Evolutionary conservation across 2,888 invertebrate genomes (phyloP).

Genomic region (Meteorus cinctellus): DNA sequence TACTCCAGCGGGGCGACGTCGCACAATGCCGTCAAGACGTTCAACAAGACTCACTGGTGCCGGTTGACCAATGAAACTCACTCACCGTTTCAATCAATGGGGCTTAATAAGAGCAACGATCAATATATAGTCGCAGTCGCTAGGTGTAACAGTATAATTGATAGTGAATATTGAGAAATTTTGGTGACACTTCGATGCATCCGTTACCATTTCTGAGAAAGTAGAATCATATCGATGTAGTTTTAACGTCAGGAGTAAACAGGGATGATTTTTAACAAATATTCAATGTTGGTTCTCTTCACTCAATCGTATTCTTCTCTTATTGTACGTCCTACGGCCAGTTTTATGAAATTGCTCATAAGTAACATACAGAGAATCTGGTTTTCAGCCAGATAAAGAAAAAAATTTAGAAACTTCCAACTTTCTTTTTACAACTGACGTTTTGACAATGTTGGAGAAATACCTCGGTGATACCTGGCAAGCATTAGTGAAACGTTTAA

Average conservation of each 20-base stretch:
- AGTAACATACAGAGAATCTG: constrained; percentile 22
- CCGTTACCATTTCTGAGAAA: constrained; percentile 11
- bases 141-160: not conserved
- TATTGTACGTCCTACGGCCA: constrained; percentile 31
- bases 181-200: not conserved
- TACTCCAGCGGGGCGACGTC: not conserved
- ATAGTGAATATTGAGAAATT: not conserved
- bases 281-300: not conserved
- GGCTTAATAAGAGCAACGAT: constrained; percentile 34
- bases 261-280: not conserved
- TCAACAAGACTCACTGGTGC: no score
- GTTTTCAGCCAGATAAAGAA: constrained; percentile 13
- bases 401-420: constrained; percentile 36
- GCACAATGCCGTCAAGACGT: not conserved
- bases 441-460: constrained; percentile 27
- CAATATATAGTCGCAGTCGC: constrained; percentile 23
- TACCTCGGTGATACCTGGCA: constrained; percentile 39
- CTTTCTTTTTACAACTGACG: constrained; percentile 38
- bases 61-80: not conserved
- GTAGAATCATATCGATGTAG: constrained; percentile 27
- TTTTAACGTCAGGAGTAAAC: constrained; percentile 12
- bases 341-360: constrained; percentile 39
- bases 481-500: constrained; percentile 14
- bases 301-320: not conserved
- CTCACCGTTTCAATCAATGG: constrained; percentile 29